These are phyloP conservation scores for Entelurus aequoreus DNA, from an alignment of 2,113 vertebrate species.

Conservation along the genomic window DNA sequence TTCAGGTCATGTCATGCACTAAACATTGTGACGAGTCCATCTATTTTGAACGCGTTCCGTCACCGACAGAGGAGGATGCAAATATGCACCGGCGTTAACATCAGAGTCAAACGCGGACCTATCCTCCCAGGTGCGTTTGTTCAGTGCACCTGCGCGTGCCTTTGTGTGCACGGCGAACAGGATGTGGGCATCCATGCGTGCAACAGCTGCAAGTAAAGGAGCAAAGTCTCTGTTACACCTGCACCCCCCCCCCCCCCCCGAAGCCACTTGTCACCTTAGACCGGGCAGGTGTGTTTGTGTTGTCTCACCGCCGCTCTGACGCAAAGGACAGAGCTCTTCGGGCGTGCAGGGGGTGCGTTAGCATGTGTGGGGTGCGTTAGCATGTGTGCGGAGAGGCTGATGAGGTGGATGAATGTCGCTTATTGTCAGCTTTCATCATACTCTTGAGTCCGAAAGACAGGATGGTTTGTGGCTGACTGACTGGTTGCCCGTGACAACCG, in stretches of 20 bases:
- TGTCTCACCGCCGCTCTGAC: slow-evolving; percentile 7
- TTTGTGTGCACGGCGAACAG: not conserved
- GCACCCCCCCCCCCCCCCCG: slow-evolving; percentile 7
- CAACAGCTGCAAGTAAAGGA: slow-evolving; percentile 18
- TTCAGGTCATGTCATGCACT: slow-evolving; percentile 1
- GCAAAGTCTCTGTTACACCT: slow-evolving; percentile 27
- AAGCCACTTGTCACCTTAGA: slow-evolving; percentile 22
- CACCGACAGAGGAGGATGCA: not conserved
- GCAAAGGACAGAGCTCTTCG: slow-evolving; percentile 4
- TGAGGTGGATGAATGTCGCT: slow-evolving; percentile 20
- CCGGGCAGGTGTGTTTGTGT: slow-evolving; percentile 17
- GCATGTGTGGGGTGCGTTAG: slow-evolving; percentile 6
- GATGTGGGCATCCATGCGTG: not conserved
- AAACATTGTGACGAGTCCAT: slow-evolving; percentile 6
- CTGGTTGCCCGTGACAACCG: not conserved
- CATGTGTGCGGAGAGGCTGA: slow-evolving; percentile 10
- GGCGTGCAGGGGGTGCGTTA: not conserved
- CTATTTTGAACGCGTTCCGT: slow-evolving; percentile 13
- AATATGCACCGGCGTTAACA: too few relatives aligned
- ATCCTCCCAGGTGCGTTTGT: not conserved
- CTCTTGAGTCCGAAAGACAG: slow-evolving; percentile 1
- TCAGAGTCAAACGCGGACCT: not conserved
- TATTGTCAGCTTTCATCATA: slow-evolving; percentile 13
- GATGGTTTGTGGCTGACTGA: not conserved
- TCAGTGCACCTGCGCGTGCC: not conserved